Conservation (phyloP, 2,888 invertebrate genomes). For the Pedicia rivosa region DNA sequence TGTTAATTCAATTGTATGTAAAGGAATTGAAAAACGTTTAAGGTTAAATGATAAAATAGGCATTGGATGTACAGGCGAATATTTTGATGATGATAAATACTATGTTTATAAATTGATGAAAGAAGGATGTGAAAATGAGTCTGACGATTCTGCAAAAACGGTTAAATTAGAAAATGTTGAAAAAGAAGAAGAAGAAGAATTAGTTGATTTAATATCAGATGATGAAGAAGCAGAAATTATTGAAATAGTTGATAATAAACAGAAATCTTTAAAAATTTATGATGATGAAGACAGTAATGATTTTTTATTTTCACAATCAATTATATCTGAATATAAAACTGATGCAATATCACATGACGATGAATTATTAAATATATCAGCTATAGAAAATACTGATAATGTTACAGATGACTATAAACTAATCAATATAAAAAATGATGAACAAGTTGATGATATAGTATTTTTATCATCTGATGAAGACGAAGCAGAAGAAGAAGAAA, state of each 20-base stretch:
- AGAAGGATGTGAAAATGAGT: not conserved
- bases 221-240: not conserved
- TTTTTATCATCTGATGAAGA: too few relatives aligned
- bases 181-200: not conserved
- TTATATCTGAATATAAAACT: too few relatives aligned
- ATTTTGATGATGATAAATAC: not conserved
- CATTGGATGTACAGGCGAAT: constrained; percentile 8
- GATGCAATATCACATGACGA: too few relatives aligned
- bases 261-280: too few relatives aligned
- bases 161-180: not conserved
- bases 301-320: too few relatives aligned
- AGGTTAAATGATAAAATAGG: constrained; percentile 9
- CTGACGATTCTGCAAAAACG: not conserved
- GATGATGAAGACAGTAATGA: too few relatives aligned
- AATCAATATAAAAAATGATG: too few relatives aligned
- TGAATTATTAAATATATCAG: too few relatives aligned
- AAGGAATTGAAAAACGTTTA: not conserved
- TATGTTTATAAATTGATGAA: not conserved
- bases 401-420: too few relatives aligned
- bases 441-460: too few relatives aligned
- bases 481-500: constrained; percentile 15
- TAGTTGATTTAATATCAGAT: not conserved
- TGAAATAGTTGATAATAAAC: too few relatives aligned
- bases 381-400: too few relatives aligned
- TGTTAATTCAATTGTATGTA: constrained; percentile 15